Evolutionary conservation across 2,888 invertebrate genomes (phyloP), one percentile per base, ranked within the genome.

Genomic region (Noctua pronuba): DNA sequence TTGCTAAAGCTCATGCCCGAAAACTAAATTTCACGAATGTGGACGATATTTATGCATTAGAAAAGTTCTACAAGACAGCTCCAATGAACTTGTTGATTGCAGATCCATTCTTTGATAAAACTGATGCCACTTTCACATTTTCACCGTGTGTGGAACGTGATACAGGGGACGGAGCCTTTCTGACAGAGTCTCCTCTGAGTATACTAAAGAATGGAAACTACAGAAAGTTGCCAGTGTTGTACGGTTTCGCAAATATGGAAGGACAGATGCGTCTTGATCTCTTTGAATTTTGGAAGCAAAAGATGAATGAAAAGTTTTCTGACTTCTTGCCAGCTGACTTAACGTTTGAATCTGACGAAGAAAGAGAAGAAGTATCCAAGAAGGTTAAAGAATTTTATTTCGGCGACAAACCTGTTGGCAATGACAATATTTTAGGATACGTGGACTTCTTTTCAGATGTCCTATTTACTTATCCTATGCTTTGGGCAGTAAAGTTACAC

Each of bases 361-460:
- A 92, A 75, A 90, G 81, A 66, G 78, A 87, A 52, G 44, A 84
- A 55, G 69, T 91, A 1, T 88, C 89, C 2, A 69, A 83, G 46
- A 62, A 66, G 55, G 72, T 91, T 5, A 92, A 90, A 73, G n/a
- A 80, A 28, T 91, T 88, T 70, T 92, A 90, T 68, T 92, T 92
- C 79, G 92, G 92, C 28, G 66, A 88, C 8, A 68, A 89, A 73
- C 75, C 79, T 41, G 80, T 92, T 6, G 76, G 75, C 7, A 78
- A 88, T 8, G 77, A 84, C 2, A 89, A 82, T 60, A 67, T 89
- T 68, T 81, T 89, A 41, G 64, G 66, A 11, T 92, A 86, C 65
- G 75, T 92, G 0, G 80, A 91, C 58, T 93, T 84, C 60, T 89
- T 88, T 67, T 84, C 91, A 18, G 95, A 97, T 96, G 77, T 87